Evolutionary conservation across 1,140 invertebrate species (phyloP).

Genomic region (Nylanderia fulva): DNA sequence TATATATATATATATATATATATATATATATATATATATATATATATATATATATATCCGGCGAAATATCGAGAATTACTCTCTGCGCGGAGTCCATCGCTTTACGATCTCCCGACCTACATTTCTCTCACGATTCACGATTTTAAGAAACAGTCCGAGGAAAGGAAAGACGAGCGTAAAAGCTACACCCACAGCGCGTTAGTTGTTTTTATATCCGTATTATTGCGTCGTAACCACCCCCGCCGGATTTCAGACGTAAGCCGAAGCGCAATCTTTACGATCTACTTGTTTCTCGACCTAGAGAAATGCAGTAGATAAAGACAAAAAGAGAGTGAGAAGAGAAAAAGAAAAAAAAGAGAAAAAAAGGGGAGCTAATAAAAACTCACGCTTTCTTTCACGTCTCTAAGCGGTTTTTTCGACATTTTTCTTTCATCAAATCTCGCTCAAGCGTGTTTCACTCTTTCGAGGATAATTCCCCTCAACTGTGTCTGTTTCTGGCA

Average conservation of each 20-base stretch:
- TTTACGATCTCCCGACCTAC: constrained; percentile 28
- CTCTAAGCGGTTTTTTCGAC: neutral
- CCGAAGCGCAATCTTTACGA: constrained; percentile 63
- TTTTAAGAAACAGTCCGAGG: constrained; percentile 9
- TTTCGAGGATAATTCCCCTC: neutral
- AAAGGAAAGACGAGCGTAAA: constrained; percentile 25
- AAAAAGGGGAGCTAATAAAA: constrained; percentile 29
- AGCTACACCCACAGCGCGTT: constrained; percentile 5
- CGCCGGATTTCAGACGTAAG: constrained; percentile 48
- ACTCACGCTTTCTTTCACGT: constrained; percentile 8
- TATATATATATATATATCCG: too few relatives aligned
- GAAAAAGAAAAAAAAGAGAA: too few relatives aligned
- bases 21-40: too few relatives aligned
- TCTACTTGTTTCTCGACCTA: constrained; percentile 63
- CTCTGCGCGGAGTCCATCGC: neutral
- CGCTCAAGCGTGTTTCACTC: constrained; percentile 14
- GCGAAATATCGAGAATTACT: constrained; percentile 24
- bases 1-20: too few relatives aligned
- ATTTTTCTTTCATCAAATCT: constrained; percentile 58
- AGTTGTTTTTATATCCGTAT: constrained; percentile 54
- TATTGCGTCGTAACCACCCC: constrained; percentile 53
- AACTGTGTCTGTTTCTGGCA: constrained; percentile 9
- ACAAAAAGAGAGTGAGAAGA: too few relatives aligned
- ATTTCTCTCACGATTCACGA: constrained; percentile 24
- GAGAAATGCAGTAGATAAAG: neutral